These are phyloP conservation scores for Carapus acus DNA, from an alignment of 2,797 vertebrate genomes.

Conservation along the genomic window DNA sequence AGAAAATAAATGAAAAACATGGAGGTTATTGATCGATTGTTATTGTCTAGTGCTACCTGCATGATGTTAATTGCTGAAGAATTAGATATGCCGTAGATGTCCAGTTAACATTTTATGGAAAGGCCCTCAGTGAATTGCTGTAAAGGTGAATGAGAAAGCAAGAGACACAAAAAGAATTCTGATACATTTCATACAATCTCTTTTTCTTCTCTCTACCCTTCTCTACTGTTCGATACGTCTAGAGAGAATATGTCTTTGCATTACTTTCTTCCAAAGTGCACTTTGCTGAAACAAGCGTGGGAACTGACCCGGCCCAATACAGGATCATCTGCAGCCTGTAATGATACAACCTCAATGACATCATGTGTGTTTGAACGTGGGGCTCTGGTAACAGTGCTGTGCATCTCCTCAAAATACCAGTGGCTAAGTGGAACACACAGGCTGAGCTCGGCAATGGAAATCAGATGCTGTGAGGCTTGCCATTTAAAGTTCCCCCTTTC, in stretches of 20 bases:
- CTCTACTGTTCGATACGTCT: conserved; percentile 31
- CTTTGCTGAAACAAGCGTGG: conserved; percentile 57
- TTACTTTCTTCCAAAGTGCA: conserved; percentile 32
- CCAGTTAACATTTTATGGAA: too few relatives aligned
- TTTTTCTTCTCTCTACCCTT: conserved; percentile 26
- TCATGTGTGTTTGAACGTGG: conserved; percentile 56
- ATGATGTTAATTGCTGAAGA: too few relatives aligned
- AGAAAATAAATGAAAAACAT: background rate
- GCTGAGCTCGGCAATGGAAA: conserved; percentile 66
- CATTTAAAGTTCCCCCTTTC: conserved; percentile 21
- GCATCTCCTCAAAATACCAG: conserved; percentile 62
- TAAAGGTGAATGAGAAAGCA: conserved; percentile 36
- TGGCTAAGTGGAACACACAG: conserved; percentile 69
- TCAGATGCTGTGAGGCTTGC: conserved; percentile 64
- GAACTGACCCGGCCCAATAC: conserved; percentile 48
- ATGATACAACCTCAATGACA: conserved; percentile 71
- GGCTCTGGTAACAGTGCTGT: conserved; percentile 52
- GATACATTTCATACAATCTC: conserved; percentile 14
- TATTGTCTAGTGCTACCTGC: background rate
- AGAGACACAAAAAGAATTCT: conserved; percentile 32
- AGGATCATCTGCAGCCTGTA: conserved; percentile 61
- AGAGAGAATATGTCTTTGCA: conserved; percentile 30
- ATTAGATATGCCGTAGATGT: too few relatives aligned
- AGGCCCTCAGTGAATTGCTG: conserved; percentile 33
- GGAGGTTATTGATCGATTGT: too few relatives aligned